Percentiles rank a stretch among this genome's conserved stretches.
Conservation (phyloP, 2,797 vertebrate genomes). For the Chloroceryle amazona region DNA sequence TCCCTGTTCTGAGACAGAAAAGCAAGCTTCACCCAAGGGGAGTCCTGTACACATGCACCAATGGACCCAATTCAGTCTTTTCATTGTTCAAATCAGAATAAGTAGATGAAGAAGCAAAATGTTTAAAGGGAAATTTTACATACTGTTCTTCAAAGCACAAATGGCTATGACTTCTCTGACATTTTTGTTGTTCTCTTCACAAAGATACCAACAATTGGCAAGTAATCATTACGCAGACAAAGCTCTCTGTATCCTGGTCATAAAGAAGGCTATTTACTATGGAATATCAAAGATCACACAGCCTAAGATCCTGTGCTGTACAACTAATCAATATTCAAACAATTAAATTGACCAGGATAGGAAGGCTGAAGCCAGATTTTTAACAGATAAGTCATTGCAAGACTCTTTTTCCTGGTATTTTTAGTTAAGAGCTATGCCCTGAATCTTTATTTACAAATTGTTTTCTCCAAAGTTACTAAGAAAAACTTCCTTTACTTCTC, state of each 20-base stretch:
- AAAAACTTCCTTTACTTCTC: background rate
- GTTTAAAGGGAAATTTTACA: background rate
- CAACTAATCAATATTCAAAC: background rate
- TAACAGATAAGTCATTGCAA: background rate
- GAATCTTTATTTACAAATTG: background rate
- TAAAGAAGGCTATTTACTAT: background rate
- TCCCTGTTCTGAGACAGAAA: background rate
- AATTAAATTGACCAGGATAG: background rate
- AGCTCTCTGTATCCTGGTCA: background rate
- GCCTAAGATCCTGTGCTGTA: background rate
- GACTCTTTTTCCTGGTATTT: background rate
- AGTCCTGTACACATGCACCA: fast-evolving
- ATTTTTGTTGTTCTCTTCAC: background rate
- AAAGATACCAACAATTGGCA: background rate
- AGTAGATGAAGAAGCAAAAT: background rate
- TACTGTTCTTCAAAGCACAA: background rate
- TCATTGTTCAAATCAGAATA: background rate
- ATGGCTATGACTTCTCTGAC: background rate
- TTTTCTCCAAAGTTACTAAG: background rate
- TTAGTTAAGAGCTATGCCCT: background rate
- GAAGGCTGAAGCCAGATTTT: background rate
- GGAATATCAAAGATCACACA: fast-evolving
- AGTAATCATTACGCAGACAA: background rate
- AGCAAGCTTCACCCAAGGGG: background rate
- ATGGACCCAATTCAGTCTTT: background rate